These are phyloP conservation scores for Aurelia aurita complex sp. Pacific DNA, from an alignment of 30 jellyfish, hydroid and myxozoan genomes.

Conservation along the genomic window DNA sequence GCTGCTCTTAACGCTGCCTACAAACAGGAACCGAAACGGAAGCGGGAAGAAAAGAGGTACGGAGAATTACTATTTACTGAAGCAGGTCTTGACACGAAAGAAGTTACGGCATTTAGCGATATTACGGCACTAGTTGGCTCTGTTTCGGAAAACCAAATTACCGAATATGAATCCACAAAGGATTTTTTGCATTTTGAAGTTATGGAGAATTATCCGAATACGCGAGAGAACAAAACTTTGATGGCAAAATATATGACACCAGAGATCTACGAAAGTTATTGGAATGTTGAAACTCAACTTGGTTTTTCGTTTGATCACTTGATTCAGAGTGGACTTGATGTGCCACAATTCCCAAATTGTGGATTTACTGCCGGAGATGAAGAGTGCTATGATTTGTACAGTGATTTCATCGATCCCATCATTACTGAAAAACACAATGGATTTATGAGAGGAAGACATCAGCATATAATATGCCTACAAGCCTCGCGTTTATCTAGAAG, in stretches of 20 bases:
- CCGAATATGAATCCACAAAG: conserved; percentile 29
- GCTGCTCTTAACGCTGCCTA: conserved; percentile 8
- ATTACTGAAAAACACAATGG: conserved; percentile 57
- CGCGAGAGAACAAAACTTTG: conserved; percentile 25
- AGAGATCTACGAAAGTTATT: conserved; percentile 41
- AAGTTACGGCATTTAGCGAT: conserved; percentile 46
- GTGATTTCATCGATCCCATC: conserved; percentile 48
- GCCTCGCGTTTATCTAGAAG: conserved; percentile 36
- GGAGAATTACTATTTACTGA: conserved; percentile 44
- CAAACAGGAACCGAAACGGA: neutral
- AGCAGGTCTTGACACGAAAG: neutral
- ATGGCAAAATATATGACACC: conserved; percentile 62
- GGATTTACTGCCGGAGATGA: conserved; percentile 61
- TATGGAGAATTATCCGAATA: conserved; percentile 52
- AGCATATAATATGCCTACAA: conserved; percentile 33
- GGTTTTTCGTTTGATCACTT: conserved; percentile 43
- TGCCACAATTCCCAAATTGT: conserved; percentile 57
- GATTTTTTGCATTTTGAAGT: conserved; percentile 49
- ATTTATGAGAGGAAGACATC: conserved; percentile 45
- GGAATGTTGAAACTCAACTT: conserved; percentile 54
- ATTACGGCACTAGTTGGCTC: neutral
- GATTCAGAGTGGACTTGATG: conserved; percentile 59
- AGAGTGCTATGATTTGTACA: conserved; percentile 23
- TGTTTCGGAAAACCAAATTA: neutral
- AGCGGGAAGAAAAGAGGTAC: conserved; percentile 1